These are phyloP conservation scores for Bombus sylvicola DNA, from an alignment of 1,140 invertebrate species.

Conservation along the genomic window DNA sequence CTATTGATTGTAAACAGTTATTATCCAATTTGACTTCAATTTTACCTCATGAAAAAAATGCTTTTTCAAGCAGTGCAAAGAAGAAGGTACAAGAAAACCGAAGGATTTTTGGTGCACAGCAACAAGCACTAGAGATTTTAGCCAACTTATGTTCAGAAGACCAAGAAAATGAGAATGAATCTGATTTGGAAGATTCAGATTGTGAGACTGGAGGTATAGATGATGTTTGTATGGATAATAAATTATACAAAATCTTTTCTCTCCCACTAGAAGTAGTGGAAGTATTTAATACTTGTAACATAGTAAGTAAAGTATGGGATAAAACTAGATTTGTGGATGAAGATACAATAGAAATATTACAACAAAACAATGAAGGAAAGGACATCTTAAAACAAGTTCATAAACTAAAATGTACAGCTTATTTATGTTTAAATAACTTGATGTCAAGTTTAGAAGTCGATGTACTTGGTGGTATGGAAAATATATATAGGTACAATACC, in stretches of 20 bases:
- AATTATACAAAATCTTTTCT: constrained; percentile 69
- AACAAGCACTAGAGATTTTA: constrained; percentile 87
- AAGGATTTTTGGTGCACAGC: constrained; percentile 85
- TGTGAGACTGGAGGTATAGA: constrained; percentile 77
- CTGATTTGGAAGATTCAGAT: constrained; percentile 78
- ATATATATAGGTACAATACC: constrained; percentile 77
- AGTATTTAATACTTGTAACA: constrained; percentile 82
- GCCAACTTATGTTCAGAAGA: constrained; percentile 89
- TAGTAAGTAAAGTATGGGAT: constrained; percentile 84
- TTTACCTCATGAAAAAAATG: constrained; percentile 69
- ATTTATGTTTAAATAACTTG: constrained; percentile 88
- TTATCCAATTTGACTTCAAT: constrained; percentile 62
- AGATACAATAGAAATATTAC: constrained; percentile 82
- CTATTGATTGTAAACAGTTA: constrained; percentile 71
- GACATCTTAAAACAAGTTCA: constrained; percentile 81
- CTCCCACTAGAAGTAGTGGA: constrained; percentile 81
- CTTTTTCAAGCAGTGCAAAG: constrained; percentile 64
- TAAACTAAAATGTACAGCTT: constrained; percentile 84
- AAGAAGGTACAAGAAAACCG: constrained; percentile 81
- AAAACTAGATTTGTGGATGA: constrained; percentile 82
- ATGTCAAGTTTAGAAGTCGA: constrained; percentile 84
- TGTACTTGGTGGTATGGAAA: constrained; percentile 84
- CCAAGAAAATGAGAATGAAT: constrained; percentile 82
- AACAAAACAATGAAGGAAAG: constrained; percentile 81
- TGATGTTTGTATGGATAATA: constrained; percentile 75